Evolutionary conservation across 2,888 invertebrate genomes (phyloP).

Genomic region (Papilio protenor): DNA sequence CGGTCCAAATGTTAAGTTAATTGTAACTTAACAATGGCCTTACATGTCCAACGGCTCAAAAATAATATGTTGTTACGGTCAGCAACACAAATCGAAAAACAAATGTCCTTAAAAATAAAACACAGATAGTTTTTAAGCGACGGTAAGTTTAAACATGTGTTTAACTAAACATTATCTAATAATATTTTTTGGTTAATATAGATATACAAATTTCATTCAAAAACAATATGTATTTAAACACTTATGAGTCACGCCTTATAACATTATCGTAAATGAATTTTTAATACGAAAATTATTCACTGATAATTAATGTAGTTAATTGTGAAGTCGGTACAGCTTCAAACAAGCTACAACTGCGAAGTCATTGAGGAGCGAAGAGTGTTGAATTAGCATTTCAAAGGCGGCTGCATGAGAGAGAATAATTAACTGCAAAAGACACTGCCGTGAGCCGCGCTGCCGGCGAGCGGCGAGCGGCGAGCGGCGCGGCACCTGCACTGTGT

Average conservation of each 20-base stretch:
- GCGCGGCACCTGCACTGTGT: slow-evolving; percentile 17
- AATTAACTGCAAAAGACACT: slow-evolving; percentile 60
- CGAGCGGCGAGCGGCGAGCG: background rate
- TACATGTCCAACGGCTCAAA: slow-evolving; percentile 2
- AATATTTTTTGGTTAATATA: no score
- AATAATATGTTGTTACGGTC: background rate
- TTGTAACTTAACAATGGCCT: slow-evolving; percentile 28
- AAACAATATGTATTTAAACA: no score
- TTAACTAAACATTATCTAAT: no score
- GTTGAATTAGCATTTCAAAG: slow-evolving; percentile 75
- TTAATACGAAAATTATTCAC: no score
- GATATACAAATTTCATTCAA: no score
- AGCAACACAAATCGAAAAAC: background rate
- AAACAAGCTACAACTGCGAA: background rate
- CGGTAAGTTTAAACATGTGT: no score
- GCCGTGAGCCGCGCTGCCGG: slow-evolving; percentile 46
- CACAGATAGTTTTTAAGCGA: no score
- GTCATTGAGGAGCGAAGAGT: slow-evolving; percentile 17
- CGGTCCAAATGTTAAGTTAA: slow-evolving; percentile 29
- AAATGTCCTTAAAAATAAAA: no score
- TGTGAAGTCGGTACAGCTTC: background rate
- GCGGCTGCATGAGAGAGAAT: slow-evolving; percentile 70
- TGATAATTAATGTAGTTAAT: background rate
- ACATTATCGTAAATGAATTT: no score
- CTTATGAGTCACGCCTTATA: no score